Evolutionary conservation across 2,797 vertebrate species (phyloP).

Genomic region (Staurois parvus): DNA sequence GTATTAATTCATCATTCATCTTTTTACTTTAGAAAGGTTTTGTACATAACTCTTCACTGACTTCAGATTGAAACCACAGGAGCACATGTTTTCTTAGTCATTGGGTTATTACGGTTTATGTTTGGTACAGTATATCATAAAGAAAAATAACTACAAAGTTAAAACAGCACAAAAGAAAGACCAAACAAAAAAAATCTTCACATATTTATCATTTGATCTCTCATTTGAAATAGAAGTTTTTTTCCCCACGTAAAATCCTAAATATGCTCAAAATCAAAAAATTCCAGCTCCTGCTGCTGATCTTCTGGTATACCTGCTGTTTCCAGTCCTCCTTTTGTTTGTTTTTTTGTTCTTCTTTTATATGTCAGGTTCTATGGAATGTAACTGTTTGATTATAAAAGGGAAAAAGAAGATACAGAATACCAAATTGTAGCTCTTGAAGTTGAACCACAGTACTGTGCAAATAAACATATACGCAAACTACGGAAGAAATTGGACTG

Average conservation of each 20-base stretch:
- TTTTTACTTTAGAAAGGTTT: no score
- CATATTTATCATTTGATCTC: constrained; percentile 12
- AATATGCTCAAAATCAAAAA: constrained; percentile 33
- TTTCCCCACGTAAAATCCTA: background rate
- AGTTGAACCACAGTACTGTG: background rate
- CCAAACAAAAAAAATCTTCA: constrained; percentile 3
- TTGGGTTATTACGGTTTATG: no score
- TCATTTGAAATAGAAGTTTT: constrained; percentile 2
- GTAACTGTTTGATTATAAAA: background rate
- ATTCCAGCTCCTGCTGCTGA: background rate
- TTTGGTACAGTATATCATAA: background rate
- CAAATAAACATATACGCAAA: background rate
- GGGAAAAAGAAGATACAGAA: background rate
- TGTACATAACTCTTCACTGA: no score
- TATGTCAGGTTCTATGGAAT: background rate
- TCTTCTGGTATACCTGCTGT: background rate
- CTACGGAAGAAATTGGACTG: background rate
- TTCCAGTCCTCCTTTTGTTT: background rate
- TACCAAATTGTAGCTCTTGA: background rate
- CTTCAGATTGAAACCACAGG: no score
- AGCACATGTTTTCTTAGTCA: no score
- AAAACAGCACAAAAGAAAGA: background rate
- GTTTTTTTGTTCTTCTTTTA: background rate
- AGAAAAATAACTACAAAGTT: background rate
- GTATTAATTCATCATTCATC: no score